Evolutionary conservation across 2,888 invertebrate genomes (phyloP).

Genomic region (Autographa gamma): DNA sequence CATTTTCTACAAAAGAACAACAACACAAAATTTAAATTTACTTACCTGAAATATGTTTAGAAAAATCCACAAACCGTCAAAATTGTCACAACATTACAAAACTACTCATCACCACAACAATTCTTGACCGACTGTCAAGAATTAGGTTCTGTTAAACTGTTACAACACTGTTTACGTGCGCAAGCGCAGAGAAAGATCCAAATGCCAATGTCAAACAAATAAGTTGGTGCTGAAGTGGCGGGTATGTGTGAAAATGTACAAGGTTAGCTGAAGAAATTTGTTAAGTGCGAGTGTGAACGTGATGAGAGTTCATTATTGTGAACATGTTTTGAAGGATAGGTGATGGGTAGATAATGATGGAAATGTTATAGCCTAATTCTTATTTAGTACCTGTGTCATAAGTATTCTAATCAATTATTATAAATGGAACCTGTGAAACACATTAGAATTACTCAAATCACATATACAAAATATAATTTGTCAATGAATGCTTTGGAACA

Average conservation of each 20-base stretch:
- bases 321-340: too few species aligned
- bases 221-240: constrained; percentile 40
- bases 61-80: constrained; percentile 5
- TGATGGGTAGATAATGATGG: too few species aligned
- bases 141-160: constrained; percentile 46
- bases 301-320: neutral
- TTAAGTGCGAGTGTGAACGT: neutral
- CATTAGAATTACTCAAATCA: too few species aligned
- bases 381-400: too few species aligned
- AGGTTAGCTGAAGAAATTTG: constrained; percentile 31
- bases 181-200: constrained; percentile 48
- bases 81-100: constrained; percentile 23
- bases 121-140: constrained; percentile 40
- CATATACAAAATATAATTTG: too few species aligned
- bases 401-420: too few species aligned
- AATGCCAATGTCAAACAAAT: constrained; percentile 60
- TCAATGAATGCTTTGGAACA: too few species aligned
- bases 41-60: neutral
- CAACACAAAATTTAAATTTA: too few species aligned
- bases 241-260: constrained; percentile 38
- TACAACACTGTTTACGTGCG: constrained; percentile 46
- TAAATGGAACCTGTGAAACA: too few species aligned
- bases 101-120: constrained; percentile 40
- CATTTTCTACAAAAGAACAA: too few species aligned
- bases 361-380: too few species aligned